Conservation (phyloP, 2,113 vertebrate species). For the Grantiella picta region DNA sequence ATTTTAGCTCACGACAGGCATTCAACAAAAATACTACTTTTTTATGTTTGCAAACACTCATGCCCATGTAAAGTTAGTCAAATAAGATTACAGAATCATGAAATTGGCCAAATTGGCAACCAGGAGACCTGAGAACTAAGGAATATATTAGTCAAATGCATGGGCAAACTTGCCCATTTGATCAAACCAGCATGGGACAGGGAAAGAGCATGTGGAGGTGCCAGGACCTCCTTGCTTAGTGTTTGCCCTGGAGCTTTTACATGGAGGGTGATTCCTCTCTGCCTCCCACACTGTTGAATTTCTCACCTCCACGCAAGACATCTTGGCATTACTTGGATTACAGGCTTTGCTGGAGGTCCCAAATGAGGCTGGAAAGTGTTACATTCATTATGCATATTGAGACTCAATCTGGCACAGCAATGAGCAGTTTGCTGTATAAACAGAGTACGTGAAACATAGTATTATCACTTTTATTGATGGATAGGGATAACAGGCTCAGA, state of each 20-base stretch:
- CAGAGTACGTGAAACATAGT: not conserved
- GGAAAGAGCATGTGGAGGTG: not conserved
- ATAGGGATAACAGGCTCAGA: not conserved
- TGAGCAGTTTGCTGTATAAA: not conserved
- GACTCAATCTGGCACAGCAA: not conserved
- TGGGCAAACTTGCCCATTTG: not conserved
- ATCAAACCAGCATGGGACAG: not conserved
- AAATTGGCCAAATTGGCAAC: not conserved
- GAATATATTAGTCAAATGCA: not conserved
- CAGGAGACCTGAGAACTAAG: not conserved
- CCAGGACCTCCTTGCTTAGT: not conserved
- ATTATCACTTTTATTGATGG: not conserved
- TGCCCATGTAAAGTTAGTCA: not conserved
- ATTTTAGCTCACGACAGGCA: not conserved
- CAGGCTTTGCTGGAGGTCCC: not conserved
- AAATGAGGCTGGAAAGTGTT: not conserved
- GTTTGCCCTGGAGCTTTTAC: not conserved
- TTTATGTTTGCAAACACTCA: not conserved
- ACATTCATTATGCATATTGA: not conserved
- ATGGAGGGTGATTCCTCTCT: not conserved
- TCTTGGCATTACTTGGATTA: not conserved
- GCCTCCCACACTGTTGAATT: fast-evolving
- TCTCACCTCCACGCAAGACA: fast-evolving
- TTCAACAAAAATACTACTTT: not conserved
- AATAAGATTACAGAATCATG: not conserved